Conservation (phyloP, 2,113 vertebrate genomes). For the zebrafish (Danio rerio) region DNA sequence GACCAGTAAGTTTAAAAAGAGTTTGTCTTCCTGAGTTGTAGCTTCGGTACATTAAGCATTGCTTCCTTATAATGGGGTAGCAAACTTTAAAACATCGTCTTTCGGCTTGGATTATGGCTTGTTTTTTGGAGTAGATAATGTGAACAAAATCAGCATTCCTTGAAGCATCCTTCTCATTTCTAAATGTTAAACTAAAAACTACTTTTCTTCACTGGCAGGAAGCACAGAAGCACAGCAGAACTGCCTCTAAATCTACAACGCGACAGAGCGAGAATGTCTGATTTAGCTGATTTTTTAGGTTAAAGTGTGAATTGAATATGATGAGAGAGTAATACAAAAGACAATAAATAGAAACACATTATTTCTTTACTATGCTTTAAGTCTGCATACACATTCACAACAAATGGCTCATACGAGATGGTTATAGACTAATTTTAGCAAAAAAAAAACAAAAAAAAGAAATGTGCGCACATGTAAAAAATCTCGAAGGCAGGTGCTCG, state of each 20-base stretch:
- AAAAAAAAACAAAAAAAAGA: no score
- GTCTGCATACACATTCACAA: not conserved
- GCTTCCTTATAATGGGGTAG: not conserved
- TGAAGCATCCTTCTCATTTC: not conserved
- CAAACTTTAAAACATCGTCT: not conserved
- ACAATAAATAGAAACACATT: not conserved
- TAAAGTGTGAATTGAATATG: not conserved
- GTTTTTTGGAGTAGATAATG: not conserved
- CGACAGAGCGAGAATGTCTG: not conserved
- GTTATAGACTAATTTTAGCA: not conserved
- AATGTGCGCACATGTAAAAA: no score
- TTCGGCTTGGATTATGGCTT: not conserved
- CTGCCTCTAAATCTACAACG: not conserved
- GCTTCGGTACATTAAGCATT: conserved; percentile 18
- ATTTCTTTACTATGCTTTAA: not conserved
- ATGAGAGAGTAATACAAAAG: not conserved
- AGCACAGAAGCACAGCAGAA: not conserved
- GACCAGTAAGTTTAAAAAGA: not conserved
- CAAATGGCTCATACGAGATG: not conserved
- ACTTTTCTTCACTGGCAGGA: not conserved
- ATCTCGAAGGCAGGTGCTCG: no score
- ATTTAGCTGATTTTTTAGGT: not conserved
- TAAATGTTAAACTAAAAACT: not conserved
- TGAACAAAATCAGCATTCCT: not conserved
- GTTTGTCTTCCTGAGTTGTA: not conserved